Percentiles rank a stretch among this genome's conserved stretches.
These are phyloP conservation scores for Amaurobius ferox DNA, from an alignment of 2,888 invertebrate genomes.

Conservation along the genomic window DNA sequence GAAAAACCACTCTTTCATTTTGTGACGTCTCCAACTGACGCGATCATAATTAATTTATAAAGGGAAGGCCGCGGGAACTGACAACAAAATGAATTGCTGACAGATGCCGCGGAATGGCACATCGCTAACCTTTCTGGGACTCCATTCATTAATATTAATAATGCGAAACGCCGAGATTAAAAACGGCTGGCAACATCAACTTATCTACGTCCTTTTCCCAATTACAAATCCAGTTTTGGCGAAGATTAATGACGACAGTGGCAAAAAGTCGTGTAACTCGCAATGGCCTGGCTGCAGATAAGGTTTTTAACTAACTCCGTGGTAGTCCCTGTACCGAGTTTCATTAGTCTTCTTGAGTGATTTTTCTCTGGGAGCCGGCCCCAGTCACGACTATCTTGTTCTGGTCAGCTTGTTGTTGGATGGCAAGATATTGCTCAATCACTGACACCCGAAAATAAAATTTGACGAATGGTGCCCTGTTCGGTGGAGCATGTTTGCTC, in stretches of 20 bases:
- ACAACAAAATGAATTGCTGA: constrained; percentile 70
- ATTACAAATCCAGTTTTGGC: constrained; percentile 67
- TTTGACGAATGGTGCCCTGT: not conserved
- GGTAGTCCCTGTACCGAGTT: not conserved
- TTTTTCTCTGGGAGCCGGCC: constrained; percentile 39
- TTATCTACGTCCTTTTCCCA: constrained; percentile 63
- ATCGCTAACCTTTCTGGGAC: constrained; percentile 35
- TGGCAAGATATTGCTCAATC: constrained; percentile 2
- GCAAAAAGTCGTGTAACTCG: constrained; percentile 70
- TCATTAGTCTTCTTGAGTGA: constrained; percentile 62
- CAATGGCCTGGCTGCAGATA: constrained; percentile 53
- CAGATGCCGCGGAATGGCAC: constrained; percentile 55
- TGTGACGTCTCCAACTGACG: constrained; percentile 53
- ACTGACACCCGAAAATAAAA: not conserved
- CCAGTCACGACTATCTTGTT: constrained; percentile 36
- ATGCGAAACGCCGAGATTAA: constrained; percentile 69
- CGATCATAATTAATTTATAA: constrained; percentile 68
- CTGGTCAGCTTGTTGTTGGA: not conserved
- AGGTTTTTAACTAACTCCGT: constrained; percentile 42
- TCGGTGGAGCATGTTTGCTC: not conserved
- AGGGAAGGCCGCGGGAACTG: constrained; percentile 42
- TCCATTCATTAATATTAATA: constrained; percentile 71
- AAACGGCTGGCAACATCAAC: constrained; percentile 47
- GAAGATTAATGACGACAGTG: constrained; percentile 64
- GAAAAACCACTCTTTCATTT: constrained; percentile 10